Base-by-base conservation (phyloP, 2,797 vertebrate species). In the Champsocephalus gunnari region DNA sequence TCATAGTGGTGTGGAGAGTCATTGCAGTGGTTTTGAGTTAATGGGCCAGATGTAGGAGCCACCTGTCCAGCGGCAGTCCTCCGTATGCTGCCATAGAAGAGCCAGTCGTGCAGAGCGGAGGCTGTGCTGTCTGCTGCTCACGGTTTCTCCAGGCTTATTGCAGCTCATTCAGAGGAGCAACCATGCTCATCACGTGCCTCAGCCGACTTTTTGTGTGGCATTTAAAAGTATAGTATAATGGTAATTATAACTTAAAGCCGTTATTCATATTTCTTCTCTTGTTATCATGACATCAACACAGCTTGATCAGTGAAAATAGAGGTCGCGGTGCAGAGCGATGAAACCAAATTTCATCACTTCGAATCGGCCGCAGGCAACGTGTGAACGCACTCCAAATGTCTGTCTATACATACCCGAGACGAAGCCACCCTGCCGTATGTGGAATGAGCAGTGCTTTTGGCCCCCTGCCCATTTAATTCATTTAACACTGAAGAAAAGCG, bases 381-480 rank as follows among this genome's bases (percentile, higher is more conserved):
- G 66, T 44, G 61, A 83, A 72, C 32, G 17, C 60, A 55, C 66
- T 81, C 41, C 19, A 63, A 49, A 75, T 74, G 41, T 75, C 51
- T 84, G 21, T 66, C 79, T 12, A 41, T 81, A 75, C 74, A 56
- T 72, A 63, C 66, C 67, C 12, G 2, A 45, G 79, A 76, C 14
- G 64, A 57, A 54, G 55, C 67, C 71, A 28, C 3, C 32, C 70
- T 62, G 77, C 71, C 79, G 65, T 65, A 56, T 72, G 72, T 77
- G 73, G 68, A 81, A 70, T 63, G 71, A 77, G 79, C 82, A 9
- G 73, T 24, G 55, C 77, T 66, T 73, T 80, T 93, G 93, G 92
- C 91, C 66, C 68, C 44, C 8, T 0, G 89, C 94, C 93, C 89
- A 77, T 94, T 94, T 93, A 94, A 94, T 94, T 93, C 85, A 93